A percentile compares a stretch with the other conserved stretches of the same genome.
phyloP scores from a whole-genome alignment of 2,113 vertebrate species.

The human region DNA sequence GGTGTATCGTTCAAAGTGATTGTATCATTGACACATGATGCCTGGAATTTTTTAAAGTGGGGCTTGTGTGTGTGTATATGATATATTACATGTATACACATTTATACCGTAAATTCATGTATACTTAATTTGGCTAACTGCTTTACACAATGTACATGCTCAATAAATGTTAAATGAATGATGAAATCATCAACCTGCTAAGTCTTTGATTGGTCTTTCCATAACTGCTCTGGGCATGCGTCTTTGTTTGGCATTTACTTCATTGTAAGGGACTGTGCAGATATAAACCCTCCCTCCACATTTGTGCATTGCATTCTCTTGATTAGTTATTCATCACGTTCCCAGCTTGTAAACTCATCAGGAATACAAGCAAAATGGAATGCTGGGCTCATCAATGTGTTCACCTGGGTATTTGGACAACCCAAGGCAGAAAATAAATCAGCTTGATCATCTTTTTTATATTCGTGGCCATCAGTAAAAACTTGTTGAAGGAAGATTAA shows the following conservation, averaged over 20 bases:
- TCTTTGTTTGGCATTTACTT: constrained; percentile 61
- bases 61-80: background rate
- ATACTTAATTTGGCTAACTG: background rate
- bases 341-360: constrained; percentile 50
- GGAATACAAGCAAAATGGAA: constrained; percentile 70
- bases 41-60: constrained; percentile 36
- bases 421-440: constrained; percentile 46
- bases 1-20: background rate
- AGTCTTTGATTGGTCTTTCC: constrained; percentile 36
- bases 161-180: background rate
- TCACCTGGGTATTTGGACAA: constrained; percentile 74
- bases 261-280: constrained; percentile 29
- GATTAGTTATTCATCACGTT: constrained; percentile 71
- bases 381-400: constrained; percentile 38
- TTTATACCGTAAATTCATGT: background rate
- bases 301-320: constrained; percentile 67
- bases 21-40: background rate
- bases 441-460: constrained; percentile 40
- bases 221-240: background rate
- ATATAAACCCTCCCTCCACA: background rate
- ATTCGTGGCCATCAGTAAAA: background rate
- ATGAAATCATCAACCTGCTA: background rate
- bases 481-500: background rate
- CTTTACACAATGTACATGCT: background rate
- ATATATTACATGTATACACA: background rate